Evolutionary conservation across 2,888 invertebrate species (phyloP), one percentile per base, ranked within the genome.

Genomic region (Tetranychus piercei): DNA sequence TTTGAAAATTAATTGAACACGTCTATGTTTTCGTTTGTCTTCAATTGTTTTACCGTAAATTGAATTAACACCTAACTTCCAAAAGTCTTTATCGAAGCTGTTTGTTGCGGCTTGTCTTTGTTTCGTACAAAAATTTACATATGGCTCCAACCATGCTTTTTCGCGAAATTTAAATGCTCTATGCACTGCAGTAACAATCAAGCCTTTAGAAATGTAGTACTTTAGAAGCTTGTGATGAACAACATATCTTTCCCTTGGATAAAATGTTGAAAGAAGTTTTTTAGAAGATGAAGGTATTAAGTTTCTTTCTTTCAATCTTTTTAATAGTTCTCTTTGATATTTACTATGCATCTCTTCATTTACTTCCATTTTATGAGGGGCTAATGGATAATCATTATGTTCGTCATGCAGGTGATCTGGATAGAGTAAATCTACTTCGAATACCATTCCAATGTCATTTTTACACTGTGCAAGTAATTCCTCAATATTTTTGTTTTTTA

Each of bases 81-180:
- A 83, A 73, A 83, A 80, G 76, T 80, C 80, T 79, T 82, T 81
- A 74, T 81, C 79, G 79, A 81, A 82, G 66, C 79, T 80, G 77
- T 78, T 80, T 75, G 77, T 80, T 78, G 77, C 80, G 73, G 79
- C 75, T 78, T 78, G 79, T 20, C 77, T 74, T 74, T 65, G 72
- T 11, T 75, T 67, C 11, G 78, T 77, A 75, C 69, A 69, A 6
- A 69, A 20, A 69, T 69, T 22, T 0, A 69, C 15, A 23, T 69
- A 69, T 1, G 69, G 69, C 8, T 69, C 1, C 1, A 69, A 23
- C 69, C 69, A 69, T 22, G 69, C 20, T 6, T n/a, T 69, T 20
- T 69, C 11, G 5, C 6, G 20, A 6, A 69, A 20, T 2, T 20
- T 23, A 7, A 69, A 18, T 7, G 34, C 11, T 6, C 69, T 4